phyloP scores from a whole-genome alignment of 2,888 invertebrate species.

The Drosophila picticornis region DNA sequence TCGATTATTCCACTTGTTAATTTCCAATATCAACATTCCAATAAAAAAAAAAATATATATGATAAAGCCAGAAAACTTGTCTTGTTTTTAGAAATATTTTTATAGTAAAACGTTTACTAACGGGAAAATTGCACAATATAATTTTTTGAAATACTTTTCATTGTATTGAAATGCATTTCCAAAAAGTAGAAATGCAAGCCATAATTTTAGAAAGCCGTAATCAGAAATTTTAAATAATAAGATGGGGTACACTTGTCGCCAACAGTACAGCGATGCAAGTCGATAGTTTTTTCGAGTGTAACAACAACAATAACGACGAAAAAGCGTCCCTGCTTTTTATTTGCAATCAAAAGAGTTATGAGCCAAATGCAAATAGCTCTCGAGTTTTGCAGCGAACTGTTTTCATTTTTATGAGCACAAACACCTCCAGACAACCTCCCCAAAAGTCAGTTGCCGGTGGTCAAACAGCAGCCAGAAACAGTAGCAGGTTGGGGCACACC shows the following conservation, averaged over 20 bases:
- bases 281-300: background rate
- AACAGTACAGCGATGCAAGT: too few relatives aligned
- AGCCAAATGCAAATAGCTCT: slow-evolving; percentile 76
- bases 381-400: slow-evolving; percentile 44
- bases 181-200: background rate
- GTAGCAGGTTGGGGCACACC: slow-evolving; percentile 22
- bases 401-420: slow-evolving; percentile 59
- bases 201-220: background rate
- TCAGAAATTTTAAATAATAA: background rate
- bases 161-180: too few relatives aligned
- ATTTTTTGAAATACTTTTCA: too few relatives aligned
- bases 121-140: too few relatives aligned
- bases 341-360: slow-evolving; percentile 82
- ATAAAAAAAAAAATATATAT: too few relatives aligned
- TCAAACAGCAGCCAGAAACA: slow-evolving; percentile 40
- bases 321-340: slow-evolving; percentile 61
- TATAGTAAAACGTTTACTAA: too few relatives aligned
- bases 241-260: too few relatives aligned
- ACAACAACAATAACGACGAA: slow-evolving; percentile 30
- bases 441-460: slow-evolving; percentile 28
- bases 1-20: background rate
- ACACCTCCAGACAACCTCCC: slow-evolving; percentile 18
- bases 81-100: too few relatives aligned
- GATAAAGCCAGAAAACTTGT: too few relatives aligned
- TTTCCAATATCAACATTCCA: background rate